Evolutionary conservation across 2,113 vertebrate genomes (phyloP).

Genomic region (Podarcis raffonei): DNA sequence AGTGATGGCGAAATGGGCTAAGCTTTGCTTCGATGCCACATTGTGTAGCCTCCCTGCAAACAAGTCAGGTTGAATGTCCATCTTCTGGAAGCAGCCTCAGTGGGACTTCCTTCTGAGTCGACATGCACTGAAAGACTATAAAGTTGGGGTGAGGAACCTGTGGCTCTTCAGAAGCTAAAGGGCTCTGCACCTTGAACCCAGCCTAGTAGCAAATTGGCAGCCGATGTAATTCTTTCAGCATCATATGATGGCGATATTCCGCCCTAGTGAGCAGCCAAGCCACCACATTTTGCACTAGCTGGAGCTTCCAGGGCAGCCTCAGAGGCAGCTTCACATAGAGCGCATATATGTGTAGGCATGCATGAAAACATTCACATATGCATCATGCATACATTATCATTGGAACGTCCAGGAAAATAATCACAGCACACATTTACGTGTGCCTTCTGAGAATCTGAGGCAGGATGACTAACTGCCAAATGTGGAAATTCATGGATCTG

Average conservation of each 20-base stretch:
- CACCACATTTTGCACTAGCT: too few species aligned
- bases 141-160: too few species aligned
- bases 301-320: background rate
- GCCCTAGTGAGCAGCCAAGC: too few species aligned
- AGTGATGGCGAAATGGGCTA: too few species aligned
- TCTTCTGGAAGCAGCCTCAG: too few species aligned
- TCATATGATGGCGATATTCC: too few species aligned
- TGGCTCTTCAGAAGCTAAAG: background rate
- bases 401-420: background rate
- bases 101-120: background rate
- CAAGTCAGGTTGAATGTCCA: too few species aligned
- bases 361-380: background rate
- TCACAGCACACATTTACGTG: background rate
- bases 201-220: too few species aligned
- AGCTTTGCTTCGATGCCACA: too few species aligned
- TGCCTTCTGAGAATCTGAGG: conserved; percentile 18
- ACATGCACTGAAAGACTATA: background rate
- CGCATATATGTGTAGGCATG: background rate
- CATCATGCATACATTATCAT: background rate
- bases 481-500: conserved; percentile 3
- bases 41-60: too few species aligned
- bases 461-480: conserved; percentile 22
- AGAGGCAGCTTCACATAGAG: background rate
- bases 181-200: too few species aligned
- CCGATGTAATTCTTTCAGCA: too few species aligned